A percentile compares a stretch with the other conserved stretches of the same genome.
These are phyloP conservation scores for Venturia canescens DNA, from an alignment of 1,140 invertebrate genomes.

Conservation along the genomic window DNA sequence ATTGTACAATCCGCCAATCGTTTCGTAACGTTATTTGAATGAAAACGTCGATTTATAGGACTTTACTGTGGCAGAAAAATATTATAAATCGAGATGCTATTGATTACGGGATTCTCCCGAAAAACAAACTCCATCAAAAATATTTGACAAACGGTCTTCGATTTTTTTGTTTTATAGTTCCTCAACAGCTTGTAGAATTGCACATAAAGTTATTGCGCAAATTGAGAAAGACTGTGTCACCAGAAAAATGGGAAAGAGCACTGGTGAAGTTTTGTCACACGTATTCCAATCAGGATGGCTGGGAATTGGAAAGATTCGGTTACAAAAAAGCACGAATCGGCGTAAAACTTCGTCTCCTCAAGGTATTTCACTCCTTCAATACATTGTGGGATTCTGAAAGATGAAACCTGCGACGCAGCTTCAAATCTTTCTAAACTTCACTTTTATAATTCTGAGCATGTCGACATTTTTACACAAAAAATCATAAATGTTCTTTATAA, in stretches of 20 bases:
- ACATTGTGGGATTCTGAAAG: too few relatives aligned
- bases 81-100: background rate
- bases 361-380: slow-evolving; percentile 78
- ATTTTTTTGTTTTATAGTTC: slow-evolving; percentile 82
- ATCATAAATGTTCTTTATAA: too few relatives aligned
- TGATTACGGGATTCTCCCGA: background rate
- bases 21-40: background rate
- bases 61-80: background rate
- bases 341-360: slow-evolving; percentile 92
- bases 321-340: slow-evolving; percentile 93
- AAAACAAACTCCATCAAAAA: background rate
- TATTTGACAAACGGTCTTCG: slow-evolving; percentile 45
- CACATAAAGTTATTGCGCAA: slow-evolving; percentile 94
- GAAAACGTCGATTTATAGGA: background rate
- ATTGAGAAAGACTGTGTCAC: slow-evolving; percentile 88
- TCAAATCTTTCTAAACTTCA: too few relatives aligned
- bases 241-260: slow-evolving; percentile 93
- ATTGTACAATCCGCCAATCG: background rate
- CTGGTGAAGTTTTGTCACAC: slow-evolving; percentile 94
- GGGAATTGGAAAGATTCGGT: slow-evolving; percentile 97
- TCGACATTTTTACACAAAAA: too few relatives aligned
- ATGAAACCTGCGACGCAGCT: too few relatives aligned
- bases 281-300: slow-evolving; percentile 93
- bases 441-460: too few relatives aligned
- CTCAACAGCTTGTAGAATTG: slow-evolving; percentile 87